phyloP scores from a whole-genome alignment of 2,797 vertebrate species.

The Picus viridis region DNA sequence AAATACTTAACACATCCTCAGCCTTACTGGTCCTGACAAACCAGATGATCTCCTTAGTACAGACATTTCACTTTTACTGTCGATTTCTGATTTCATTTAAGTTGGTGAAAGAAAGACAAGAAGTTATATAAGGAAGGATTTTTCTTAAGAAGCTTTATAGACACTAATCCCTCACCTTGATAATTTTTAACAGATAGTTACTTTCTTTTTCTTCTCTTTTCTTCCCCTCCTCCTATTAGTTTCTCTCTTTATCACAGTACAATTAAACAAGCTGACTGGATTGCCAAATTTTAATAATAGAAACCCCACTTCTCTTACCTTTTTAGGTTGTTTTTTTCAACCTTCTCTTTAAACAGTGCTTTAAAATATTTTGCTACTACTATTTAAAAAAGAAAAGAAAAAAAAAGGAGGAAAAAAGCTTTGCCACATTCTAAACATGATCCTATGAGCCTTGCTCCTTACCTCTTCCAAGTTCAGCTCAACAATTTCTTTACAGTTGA shows the following conservation, averaged over 20 bases:
- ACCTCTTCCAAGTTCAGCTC: slow-evolving; percentile 34
- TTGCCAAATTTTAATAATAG: background rate
- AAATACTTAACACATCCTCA: background rate
- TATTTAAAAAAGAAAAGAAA: background rate
- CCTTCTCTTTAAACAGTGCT: slow-evolving; percentile 16
- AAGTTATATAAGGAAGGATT: background rate
- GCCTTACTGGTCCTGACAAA: background rate
- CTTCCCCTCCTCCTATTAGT: background rate
- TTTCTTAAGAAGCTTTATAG: slow-evolving; percentile 12
- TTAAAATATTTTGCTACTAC: slow-evolving; percentile 33
- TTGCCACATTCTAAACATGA: background rate
- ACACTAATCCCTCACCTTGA: slow-evolving; percentile 22
- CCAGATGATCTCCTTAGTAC: slow-evolving; percentile 9
- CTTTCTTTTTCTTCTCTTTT: background rate
- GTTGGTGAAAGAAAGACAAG: background rate
- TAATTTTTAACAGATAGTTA: slow-evolving; percentile 49
- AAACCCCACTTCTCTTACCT: slow-evolving; percentile 16
- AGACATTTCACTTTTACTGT: slow-evolving; percentile 1
- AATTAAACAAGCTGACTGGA: slow-evolving; percentile 22
- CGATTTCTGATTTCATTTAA: background rate
- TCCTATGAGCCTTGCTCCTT: slow-evolving; percentile 32
- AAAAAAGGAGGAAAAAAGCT: background rate
- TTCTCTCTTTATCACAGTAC: slow-evolving; percentile 31
- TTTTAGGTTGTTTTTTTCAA: slow-evolving; percentile 36
- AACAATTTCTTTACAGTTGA: background rate